These are phyloP conservation scores for Cydia strobilella DNA, from an alignment of 1,140 invertebrate genomes.

Conservation along the genomic window DNA sequence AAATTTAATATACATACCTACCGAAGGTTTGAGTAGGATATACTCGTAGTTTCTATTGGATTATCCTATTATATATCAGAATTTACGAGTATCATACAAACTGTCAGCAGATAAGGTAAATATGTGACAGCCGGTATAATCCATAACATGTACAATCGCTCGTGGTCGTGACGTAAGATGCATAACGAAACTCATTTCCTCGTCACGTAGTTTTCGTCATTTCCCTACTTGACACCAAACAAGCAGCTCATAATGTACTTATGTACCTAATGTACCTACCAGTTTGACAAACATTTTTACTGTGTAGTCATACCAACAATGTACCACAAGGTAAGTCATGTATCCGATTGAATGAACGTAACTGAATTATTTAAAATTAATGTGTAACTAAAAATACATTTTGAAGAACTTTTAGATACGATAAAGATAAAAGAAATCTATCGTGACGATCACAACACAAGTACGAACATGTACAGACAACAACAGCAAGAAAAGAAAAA, in stretches of 20 bases:
- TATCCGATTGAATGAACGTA: too few species aligned
- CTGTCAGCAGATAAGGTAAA: neutral
- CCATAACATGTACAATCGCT: neutral
- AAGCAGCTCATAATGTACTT: neutral
- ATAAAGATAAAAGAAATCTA: too few species aligned
- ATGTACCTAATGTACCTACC: neutral
- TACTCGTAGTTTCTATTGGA: neutral
- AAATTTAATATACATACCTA: neutral
- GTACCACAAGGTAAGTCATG: too few species aligned
- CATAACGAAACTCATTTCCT: neutral
- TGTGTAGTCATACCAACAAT: neutral
- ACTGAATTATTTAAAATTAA: too few species aligned
- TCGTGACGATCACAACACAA: too few species aligned
- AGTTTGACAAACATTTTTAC: neutral
- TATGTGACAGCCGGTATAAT: slow-evolving; percentile 8
- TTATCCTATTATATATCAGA: slow-evolving; percentile 19
- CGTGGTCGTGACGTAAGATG: neutral
- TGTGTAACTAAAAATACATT: too few species aligned
- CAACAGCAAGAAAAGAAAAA: too few species aligned
- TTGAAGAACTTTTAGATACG: too few species aligned
- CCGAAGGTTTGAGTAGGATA: neutral
- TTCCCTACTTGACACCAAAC: slow-evolving; percentile 2
- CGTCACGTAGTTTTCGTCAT: slow-evolving; percentile 3
- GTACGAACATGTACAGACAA: too few species aligned
- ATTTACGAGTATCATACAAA: neutral